Evolutionary conservation across 2,797 vertebrate genomes (phyloP), one percentile per base, ranked within the genome.

Genomic region (Gallinago nigripennis): DNA sequence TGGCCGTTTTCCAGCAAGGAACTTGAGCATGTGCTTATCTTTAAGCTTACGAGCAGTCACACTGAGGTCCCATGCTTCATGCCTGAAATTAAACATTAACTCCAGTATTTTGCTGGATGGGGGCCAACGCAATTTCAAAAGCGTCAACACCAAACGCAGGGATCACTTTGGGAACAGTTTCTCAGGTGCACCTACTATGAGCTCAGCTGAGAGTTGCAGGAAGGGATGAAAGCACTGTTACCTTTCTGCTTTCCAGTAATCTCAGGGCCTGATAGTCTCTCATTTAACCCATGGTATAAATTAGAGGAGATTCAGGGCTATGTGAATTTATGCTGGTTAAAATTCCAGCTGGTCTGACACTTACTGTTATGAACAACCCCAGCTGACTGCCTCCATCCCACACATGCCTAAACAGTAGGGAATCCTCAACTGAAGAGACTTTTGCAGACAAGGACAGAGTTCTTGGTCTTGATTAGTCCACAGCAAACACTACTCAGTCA

Each of bases 21-120:
- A 94, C 95, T 92, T 84, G 87, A 94, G 92, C 80, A 77, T 35
- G 85, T 88, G 95, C 95, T 96, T 95, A 94, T 92, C 95, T 94
- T 54, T 24, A 76, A 83, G 90, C 91, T 86, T 39, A 89, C 0
- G 0, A 81, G 86, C 80, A 91, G 91, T 77, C 90, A 68, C 72
- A 72, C 76, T 86, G 82, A 65, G 93, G 76, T 61, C 82, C 60
- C 80, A 31, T 41, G 85, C 87, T 84, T 88, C 8, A 4, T 68
- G 73, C 66, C 85, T 60, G 51, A 94, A 96, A 93, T 91, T 31
- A 90, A 96, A 95, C 89, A 66, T 93, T 33, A 89, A 77, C 69
- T 92, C 79, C 75, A 91, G 72, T 46, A 82, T 94, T 94, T 91
- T 39, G 39, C 50, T 95, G 87, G 80, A 58, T 35, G 5, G 1